These are phyloP conservation scores for Tautogolabrus adspersus DNA, from an alignment of 2,113 vertebrate species.

Conservation along the genomic window DNA sequence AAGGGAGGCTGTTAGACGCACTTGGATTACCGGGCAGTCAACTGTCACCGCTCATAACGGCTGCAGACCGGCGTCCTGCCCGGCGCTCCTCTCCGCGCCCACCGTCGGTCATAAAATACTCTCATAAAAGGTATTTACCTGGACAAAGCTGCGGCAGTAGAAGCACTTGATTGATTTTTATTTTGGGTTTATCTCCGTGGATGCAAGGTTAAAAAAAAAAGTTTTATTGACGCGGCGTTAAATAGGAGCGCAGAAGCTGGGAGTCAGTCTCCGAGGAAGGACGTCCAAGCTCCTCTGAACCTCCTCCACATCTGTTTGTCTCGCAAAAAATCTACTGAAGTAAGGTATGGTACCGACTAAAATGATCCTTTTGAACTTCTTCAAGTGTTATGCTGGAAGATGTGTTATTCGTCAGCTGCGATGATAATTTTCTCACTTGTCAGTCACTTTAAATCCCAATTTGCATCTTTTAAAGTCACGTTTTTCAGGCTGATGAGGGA, in stretches of 20 bases:
- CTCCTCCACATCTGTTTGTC: slow-evolving; percentile 33
- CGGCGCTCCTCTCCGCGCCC: slow-evolving; percentile 42
- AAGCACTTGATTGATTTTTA: slow-evolving; percentile 40
- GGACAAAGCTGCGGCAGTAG: slow-evolving; percentile 22
- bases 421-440: neutral
- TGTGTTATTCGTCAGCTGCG: neutral
- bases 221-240: slow-evolving; percentile 45
- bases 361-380: slow-evolving; percentile 22
- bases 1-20: slow-evolving; percentile 69
- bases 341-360: slow-evolving; percentile 55
- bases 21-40: slow-evolving; percentile 79
- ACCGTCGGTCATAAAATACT: slow-evolving; percentile 17
- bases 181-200: slow-evolving; percentile 54
- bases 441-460: slow-evolving; percentile 1
- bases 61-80: slow-evolving; percentile 47
- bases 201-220: slow-evolving; percentile 30
- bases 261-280: slow-evolving; percentile 57
- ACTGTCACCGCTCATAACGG: slow-evolving; percentile 63
- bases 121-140: slow-evolving; percentile 35
- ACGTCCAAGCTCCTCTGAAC: slow-evolving; percentile 21
- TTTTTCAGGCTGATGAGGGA: slow-evolving; percentile 15
- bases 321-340: slow-evolving; percentile 14
- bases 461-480: neutral
- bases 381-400: neutral
- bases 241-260: slow-evolving; percentile 59